phyloP scores from a whole-genome alignment of 1,140 invertebrate genomes.

The Panonychus citri region DNA sequence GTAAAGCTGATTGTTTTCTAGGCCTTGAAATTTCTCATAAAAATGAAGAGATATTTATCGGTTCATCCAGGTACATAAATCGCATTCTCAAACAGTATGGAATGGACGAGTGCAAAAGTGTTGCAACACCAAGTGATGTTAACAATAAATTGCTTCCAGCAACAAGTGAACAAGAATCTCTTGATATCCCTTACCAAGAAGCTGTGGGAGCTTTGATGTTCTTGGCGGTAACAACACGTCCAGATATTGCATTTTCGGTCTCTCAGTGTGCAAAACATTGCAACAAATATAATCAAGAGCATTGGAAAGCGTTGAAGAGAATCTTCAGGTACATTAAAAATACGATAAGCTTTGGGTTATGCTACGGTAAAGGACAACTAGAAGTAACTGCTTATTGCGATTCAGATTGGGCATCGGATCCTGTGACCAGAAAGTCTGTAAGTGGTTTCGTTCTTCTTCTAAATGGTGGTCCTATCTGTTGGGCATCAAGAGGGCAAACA shows the following conservation, averaged over 20 bases:
- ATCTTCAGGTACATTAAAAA: constrained; percentile 11
- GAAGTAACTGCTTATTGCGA: not conserved
- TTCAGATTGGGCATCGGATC: constrained; percentile 20
- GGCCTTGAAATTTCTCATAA: constrained; percentile 10
- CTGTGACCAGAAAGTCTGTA: constrained; percentile 8
- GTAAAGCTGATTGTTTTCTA: constrained; percentile 6
- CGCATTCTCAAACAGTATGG: constrained; percentile 15
- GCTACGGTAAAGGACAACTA: not conserved
- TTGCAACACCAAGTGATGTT: constrained; percentile 12
- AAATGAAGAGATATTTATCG: constrained; percentile 9
- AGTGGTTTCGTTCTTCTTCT: not conserved
- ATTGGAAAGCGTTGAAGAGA: constrained; percentile 19
- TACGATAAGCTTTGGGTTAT: constrained; percentile 15
- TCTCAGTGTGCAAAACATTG: constrained; percentile 24
- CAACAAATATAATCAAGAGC: constrained; percentile 6
- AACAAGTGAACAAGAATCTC: not conserved
- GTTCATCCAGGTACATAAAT: constrained; percentile 9
- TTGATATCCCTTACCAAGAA: constrained; percentile 13
- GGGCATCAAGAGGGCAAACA: constrained; percentile 2
- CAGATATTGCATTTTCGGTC: constrained; percentile 25
- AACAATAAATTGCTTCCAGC: not conserved
- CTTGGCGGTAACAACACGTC: constrained; percentile 21
- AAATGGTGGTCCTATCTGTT: constrained; percentile 1
- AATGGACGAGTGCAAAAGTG: constrained; percentile 16
- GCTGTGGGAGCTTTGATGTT: constrained; percentile 20